Conservation (phyloP, 2,888 invertebrate species). For the Drosophila limbata region DNA sequence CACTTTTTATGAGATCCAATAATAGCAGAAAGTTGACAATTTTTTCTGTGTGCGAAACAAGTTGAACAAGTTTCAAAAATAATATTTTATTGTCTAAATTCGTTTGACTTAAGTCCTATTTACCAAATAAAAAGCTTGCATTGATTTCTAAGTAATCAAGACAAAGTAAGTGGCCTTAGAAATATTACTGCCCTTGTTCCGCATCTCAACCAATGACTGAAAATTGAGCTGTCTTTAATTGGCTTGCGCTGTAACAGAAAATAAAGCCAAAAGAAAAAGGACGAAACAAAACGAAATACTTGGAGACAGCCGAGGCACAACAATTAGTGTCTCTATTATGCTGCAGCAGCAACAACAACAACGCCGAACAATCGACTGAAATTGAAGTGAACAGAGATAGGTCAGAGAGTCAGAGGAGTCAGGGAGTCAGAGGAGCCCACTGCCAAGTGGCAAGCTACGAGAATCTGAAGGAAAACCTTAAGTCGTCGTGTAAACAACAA, state of each 20-base stretch:
- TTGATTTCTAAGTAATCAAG: constrained; percentile 20
- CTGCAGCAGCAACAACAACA: constrained; percentile 45
- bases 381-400: constrained; percentile 40
- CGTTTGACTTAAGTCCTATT: neutral
- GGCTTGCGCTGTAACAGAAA: constrained; percentile 16
- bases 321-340: constrained; percentile 74
- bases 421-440: constrained; percentile 5
- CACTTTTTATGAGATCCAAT: too few species aligned
- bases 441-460: constrained; percentile 47
- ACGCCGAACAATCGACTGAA: constrained; percentile 62
- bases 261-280: constrained; percentile 12
- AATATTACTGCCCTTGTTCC: constrained; percentile 25
- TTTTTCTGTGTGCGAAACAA: too few species aligned
- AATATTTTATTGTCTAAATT: neutral
- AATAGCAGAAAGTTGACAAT: too few species aligned
- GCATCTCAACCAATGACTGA: constrained; percentile 14
- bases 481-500: constrained; percentile 70
- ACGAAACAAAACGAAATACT: constrained; percentile 40
- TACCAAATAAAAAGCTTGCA: constrained; percentile 16
- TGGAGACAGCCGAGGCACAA: constrained; percentile 42
- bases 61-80: too few species aligned
- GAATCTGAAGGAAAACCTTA: constrained; percentile 61
- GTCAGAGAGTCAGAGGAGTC: constrained; percentile 8
- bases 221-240: constrained; percentile 32
- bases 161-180: constrained; percentile 14